Percentiles rank a stretch among this genome's conserved stretches.
Evolutionary conservation across 2,888 invertebrate species (phyloP).

Genomic region (Isotomurus palustris): DNA sequence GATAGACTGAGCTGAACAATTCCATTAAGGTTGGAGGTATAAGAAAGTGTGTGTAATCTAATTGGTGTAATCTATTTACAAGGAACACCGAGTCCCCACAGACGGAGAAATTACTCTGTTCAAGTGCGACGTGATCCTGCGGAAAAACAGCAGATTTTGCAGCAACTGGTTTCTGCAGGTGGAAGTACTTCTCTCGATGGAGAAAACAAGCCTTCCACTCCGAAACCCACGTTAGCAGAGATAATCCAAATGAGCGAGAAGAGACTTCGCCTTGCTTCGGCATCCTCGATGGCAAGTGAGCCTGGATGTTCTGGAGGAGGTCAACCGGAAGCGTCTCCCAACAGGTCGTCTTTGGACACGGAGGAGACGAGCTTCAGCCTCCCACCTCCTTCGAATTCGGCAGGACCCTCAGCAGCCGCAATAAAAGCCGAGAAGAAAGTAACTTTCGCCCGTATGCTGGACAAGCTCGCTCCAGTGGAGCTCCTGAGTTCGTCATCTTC

Average conservation of each 20-base stretch:
- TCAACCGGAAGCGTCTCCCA: conserved; percentile 4
- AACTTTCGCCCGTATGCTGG: conserved; percentile 49
- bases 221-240: conserved; percentile 66
- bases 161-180: conserved; percentile 59
- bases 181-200: conserved; percentile 44
- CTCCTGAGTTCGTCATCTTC: conserved; percentile 57
- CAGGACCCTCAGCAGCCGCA: conserved; percentile 23
- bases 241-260: conserved; percentile 69
- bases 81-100: conserved; percentile 73
- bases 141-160: conserved; percentile 72
- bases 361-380: conserved; percentile 42
- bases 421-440: conserved; percentile 47
- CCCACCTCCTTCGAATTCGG: background rate
- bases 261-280: conserved; percentile 48
- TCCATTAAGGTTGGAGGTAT: no score
- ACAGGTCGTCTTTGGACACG: conserved; percentile 9
- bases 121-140: conserved; percentile 52
- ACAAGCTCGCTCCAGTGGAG: conserved; percentile 46
- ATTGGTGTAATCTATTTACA: conserved; percentile 33
- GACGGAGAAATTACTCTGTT: conserved; percentile 73
- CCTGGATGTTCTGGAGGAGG: conserved; percentile 15
- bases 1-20: no score
- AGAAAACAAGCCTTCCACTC: conserved; percentile 60
- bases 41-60: no score
- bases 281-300: conserved; percentile 34